Evolutionary conservation across 1,140 invertebrate species (phyloP).

Genomic region (Aphis gossypii): DNA sequence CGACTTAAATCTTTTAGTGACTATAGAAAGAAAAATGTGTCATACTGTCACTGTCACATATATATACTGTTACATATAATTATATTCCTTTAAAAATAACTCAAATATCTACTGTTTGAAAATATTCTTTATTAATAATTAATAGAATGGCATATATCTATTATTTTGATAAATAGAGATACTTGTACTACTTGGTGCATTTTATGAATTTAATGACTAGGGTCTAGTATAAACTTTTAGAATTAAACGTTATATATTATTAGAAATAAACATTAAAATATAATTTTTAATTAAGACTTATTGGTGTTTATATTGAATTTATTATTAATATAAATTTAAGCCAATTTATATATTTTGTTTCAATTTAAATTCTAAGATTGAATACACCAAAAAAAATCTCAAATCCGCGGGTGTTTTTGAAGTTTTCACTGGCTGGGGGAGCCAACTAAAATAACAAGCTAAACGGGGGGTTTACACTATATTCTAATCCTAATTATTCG

Average conservation of each 20-base stretch:
- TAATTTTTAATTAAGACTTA: not conserved
- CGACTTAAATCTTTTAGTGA: not conserved
- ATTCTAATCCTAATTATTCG: not conserved
- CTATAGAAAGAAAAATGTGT: conserved; percentile 49
- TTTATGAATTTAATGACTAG: too few relatives aligned
- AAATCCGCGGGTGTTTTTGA: not conserved
- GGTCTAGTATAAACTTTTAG: too few relatives aligned
- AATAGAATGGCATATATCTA: not conserved
- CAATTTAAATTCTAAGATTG: not conserved
- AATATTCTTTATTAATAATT: not conserved
- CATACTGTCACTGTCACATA: not conserved
- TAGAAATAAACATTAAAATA: not conserved
- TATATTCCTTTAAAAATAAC: not conserved
- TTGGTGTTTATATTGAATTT: not conserved
- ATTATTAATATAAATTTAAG: not conserved
- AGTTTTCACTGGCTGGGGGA: not conserved
- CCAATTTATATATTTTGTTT: not conserved
- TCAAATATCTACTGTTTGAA: not conserved
- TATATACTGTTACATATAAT: not conserved
- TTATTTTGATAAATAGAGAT: too few relatives aligned
- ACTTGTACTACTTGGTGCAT: not conserved
- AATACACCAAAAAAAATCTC: not conserved
- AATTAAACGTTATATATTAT: not conserved
- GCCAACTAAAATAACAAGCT: too few relatives aligned
- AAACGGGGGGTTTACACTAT: not conserved